Percentiles rank a stretch among this genome's conserved stretches.
Conservation (phyloP, 2,888 invertebrate genomes). For the Aspidiotus destructor region DNA sequence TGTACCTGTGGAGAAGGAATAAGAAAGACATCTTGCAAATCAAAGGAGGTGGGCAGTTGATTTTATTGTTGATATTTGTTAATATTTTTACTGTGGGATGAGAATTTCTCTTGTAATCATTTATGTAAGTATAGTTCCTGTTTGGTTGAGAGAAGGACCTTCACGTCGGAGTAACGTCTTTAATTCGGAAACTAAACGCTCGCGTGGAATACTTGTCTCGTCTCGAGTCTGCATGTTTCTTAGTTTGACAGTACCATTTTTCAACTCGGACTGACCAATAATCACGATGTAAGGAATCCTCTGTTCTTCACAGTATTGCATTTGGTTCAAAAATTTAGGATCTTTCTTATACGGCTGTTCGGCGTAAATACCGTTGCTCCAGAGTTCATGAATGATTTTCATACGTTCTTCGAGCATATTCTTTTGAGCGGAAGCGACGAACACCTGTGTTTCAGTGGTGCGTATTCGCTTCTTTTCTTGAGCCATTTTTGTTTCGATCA, state of each 20-base stretch:
- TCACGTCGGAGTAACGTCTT: conserved; percentile 24
- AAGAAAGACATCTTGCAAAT: no score
- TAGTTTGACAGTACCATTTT: conserved; percentile 80
- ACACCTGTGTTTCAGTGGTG: conserved; percentile 82
- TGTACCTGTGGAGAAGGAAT: no score
- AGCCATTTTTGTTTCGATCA: conserved; percentile 68
- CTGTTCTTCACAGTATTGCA: conserved; percentile 92
- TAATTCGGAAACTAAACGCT: conserved; percentile 48
- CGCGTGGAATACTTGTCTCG: conserved; percentile 54
- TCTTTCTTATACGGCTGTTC: conserved; percentile 95
- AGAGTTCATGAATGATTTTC: conserved; percentile 71
- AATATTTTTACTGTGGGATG: no score
- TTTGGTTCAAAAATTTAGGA: conserved; percentile 83
- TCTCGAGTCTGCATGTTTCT: conserved; percentile 59
- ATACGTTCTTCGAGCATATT: conserved; percentile 83
- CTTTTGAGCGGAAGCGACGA: conserved; percentile 91
- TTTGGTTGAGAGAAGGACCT: no score
- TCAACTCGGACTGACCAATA: conserved; percentile 84
- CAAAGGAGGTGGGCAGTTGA: no score
- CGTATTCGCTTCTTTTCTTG: conserved; percentile 59
- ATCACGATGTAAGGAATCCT: conserved; percentile 84
- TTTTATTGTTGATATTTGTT: no score
- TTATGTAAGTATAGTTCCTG: no score
- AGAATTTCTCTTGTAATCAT: no score
- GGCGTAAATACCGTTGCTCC: conserved; percentile 84